Conservation (phyloP, 2,113 vertebrate genomes). For the Forbesichthys papilliferus region DNA sequence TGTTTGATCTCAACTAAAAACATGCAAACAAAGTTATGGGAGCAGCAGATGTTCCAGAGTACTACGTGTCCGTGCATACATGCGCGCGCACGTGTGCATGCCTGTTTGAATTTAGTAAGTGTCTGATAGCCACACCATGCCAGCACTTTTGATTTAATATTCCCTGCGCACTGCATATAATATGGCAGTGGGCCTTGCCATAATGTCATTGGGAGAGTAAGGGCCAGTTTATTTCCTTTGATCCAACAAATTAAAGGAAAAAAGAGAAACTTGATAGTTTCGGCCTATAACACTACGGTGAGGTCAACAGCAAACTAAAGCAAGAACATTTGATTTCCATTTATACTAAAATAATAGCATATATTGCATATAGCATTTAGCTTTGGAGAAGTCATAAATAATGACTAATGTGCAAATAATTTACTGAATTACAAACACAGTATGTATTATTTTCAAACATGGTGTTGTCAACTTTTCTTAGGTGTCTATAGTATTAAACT, state of each 20-base stretch:
- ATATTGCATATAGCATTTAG: too few species aligned
- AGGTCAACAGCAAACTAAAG: constrained; percentile 34
- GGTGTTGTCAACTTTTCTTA: not conserved
- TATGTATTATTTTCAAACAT: not conserved
- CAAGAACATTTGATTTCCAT: constrained; percentile 8
- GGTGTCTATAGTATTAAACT: not conserved
- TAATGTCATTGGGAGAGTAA: constrained; percentile 53
- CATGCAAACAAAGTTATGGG: constrained; percentile 45
- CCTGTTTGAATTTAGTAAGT: constrained; percentile 42
- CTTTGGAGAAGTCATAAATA: not conserved
- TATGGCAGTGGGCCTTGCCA: constrained; percentile 51
- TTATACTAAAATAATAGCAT: too few species aligned
- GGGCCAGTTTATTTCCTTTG: constrained; percentile 36
- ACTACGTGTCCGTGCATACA: not conserved
- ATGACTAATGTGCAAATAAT: constrained; percentile 25
- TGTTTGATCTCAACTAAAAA: constrained; percentile 19
- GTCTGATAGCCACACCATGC: constrained; percentile 34
- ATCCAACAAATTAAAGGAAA: constrained; percentile 42
- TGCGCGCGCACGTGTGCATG: not conserved
- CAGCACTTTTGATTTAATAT: constrained; percentile 27
- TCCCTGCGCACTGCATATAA: constrained; percentile 39
- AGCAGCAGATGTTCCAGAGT: constrained; percentile 46
- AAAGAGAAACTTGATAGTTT: constrained; percentile 37
- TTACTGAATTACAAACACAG: constrained; percentile 14
- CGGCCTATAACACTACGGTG: constrained; percentile 30